Evolutionary conservation across 2,888 invertebrate genomes (phyloP), one percentile per base, ranked within the genome.

Genomic region (Erynnis tages): DNA sequence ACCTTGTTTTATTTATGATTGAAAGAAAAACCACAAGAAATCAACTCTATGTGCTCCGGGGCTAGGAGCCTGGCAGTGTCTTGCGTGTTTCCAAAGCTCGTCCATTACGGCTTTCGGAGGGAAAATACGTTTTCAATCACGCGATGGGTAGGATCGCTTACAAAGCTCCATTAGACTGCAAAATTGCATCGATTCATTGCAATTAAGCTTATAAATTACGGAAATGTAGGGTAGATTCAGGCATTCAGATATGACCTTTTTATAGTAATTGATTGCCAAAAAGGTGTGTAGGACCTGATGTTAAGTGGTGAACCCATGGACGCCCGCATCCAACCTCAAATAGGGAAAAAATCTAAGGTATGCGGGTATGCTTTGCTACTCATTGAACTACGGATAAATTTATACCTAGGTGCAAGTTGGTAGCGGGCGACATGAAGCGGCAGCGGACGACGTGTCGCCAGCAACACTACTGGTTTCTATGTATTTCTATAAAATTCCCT

Each of bases 11-110:
- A 29, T 29, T 29, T 30, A 30, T 30, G n/a, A n/a, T n/a, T n/a
- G 10, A 21, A 5, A 16, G 5, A 27, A 32, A 32, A 50, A 8
- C n/a, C 8, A 32, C 1, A 6, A 25, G 27, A 35, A 44, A 23
- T n/a, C 14, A 11, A 11, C 2, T 17, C 1, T 25, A n/a, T 8
- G 16, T 4, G 46, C 84, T 78, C 83, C 56, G 53, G 10, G 57
- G 58, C 73, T 72, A 75, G 46, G 46, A 62, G 80, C 73, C 86
- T 73, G 88, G 86, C 67, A 62, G 85, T 88, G 77, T 82, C 87
- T 85, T 45, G 74, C 88, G 86, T 88, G 88, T 54, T 17, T 25
- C 25, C 54, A 58, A 59, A 67, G 65, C 58, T 59, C 61, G 56
- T 53, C 45, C 60, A 57, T 62, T 60, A 56, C 55, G 29, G 65